These are phyloP conservation scores for Nematostella vectensis DNA, from an alignment of 92 coral and sea anemone species.

Conservation along the genomic window DNA sequence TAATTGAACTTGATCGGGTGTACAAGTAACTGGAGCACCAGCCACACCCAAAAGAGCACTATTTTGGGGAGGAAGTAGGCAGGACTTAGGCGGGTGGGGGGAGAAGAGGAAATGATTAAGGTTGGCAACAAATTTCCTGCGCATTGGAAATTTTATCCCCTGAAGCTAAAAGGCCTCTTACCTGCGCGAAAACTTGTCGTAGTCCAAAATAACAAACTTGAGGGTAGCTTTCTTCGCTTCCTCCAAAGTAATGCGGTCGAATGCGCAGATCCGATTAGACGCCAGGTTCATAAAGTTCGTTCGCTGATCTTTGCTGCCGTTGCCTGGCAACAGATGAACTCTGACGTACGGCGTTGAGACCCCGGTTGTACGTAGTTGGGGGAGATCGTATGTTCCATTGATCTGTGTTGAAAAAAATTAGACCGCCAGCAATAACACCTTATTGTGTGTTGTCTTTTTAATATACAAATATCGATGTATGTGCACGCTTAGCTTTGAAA, in stretches of 20 bases:
- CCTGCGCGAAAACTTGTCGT: slow-evolving; percentile 84
- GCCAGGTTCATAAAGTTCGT: slow-evolving; percentile 72
- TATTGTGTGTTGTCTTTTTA: too few species aligned
- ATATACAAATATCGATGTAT: not conserved
- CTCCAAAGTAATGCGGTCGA: slow-evolving; percentile 54
- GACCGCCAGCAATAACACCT: too few species aligned
- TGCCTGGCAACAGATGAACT: slow-evolving; percentile 52
- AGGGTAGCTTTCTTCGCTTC: slow-evolving; percentile 59
- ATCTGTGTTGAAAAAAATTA: slow-evolving; percentile 26
- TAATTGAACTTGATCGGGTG: too few species aligned
- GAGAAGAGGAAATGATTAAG: too few species aligned
- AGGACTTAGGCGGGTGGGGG: too few species aligned
- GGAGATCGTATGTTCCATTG: slow-evolving; percentile 70
- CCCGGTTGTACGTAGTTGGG: slow-evolving; percentile 79
- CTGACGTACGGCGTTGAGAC: slow-evolving; percentile 79
- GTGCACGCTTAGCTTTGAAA: too few species aligned
- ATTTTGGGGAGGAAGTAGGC: too few species aligned
- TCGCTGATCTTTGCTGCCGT: slow-evolving; percentile 46
- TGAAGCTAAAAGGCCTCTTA: too few species aligned
- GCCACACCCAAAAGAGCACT: too few species aligned
- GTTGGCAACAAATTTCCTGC: too few species aligned
- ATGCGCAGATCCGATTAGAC: slow-evolving; percentile 69
- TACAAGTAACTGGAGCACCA: too few species aligned
- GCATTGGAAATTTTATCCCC: too few species aligned
- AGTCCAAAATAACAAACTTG: slow-evolving; percentile 83